Base-by-base conservation (phyloP, 2,888 invertebrate species). In the Tetragonisca angustula region DNA sequence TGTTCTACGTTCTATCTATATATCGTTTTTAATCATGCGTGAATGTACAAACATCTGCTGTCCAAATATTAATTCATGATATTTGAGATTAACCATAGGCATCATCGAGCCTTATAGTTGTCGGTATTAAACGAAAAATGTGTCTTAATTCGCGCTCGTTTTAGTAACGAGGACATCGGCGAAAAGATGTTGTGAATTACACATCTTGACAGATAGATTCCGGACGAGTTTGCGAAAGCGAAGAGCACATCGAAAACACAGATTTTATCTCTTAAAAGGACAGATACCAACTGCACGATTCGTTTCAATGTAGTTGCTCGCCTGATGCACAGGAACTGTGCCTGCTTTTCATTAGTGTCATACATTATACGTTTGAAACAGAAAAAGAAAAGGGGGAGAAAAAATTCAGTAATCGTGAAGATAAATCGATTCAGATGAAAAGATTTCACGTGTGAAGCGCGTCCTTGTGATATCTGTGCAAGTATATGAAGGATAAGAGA, bases 231-330 rank as follows among this genome's bases (percentile, higher is more conserved):
- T 1, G 21, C 2, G 65, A 21, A 19, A 19, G 4, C 15, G 6
- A 36, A 62, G 50, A 50, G 9, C 17, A 50, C 1, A 65, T 77
- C 70, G 19, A n/a, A 59, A 69, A 59, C 19, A 27, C 36, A 21
- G 36, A 78, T 70, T 62, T 76, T 69, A 65, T 80, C 50, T 52
- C 2, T 43, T 9, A 43, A 43, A 43, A 43, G 1, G 43, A 43
- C 43, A 43, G 43, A 43, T 43, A 43, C 9, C 43, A 43, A 43
- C 9, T 43, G 43, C 9, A 43, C 15, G n/a, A 59, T 59, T 61
- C 5, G 4, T n/a, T 24, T 36, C 21, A 15, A 24, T 3, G 52
- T 24, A 49, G 43, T 27, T 49, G 5, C 6, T 24, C 13, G 52
- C 2, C 24, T 54, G 19, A n/a, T 17, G 15, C 17, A 59, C n/a